Evolutionary conservation across 2,797 vertebrate genomes (phyloP), one percentile per base, ranked within the genome.

Genomic region (Staurois parvus): DNA sequence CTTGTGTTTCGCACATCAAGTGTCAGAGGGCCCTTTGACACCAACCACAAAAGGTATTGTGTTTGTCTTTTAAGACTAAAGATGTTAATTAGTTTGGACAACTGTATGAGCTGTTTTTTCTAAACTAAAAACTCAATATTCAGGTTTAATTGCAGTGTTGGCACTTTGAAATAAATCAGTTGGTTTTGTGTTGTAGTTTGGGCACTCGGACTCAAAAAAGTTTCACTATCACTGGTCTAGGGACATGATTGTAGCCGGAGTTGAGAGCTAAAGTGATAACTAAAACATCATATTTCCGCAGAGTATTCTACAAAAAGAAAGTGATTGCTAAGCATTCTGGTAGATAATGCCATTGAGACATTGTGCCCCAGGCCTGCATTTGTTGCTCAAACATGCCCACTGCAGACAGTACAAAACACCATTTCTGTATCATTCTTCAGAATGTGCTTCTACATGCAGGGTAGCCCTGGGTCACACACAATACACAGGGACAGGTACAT

Each of bases 301-400:
- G 2, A 19, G 6, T 59, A 59, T 28, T 12, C n/a, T 28, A 66
- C 64, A 66, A 19, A 66, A 59, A 72, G 26, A 70, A 72, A 81
- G 70, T 13, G 24, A 12, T 26, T 24, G 15, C 66, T 80, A 72
- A 81, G 68, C 79, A 70, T 52, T 70, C 67, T 56, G 15, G 34
- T 34, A 59, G 21, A 59, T 32, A 67, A 40, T 12, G 37, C 34
- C 48, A 72, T 62, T 13, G 7, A 59, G 26, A 19, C 5, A 19
- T 6, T 52, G 24, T 2, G 48, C 79, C 79, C n/a, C 48, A 21
- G 45, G 68, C 19, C 4, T 32, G n/a, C 28, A 4, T 24, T 24
- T 72, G 24, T 24, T 72, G 30, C 30, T 21, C 15, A 37, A 19
- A 12, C 24, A 24, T 40, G 48, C 4, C n/a, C 13, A 11, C 13